These are phyloP conservation scores for Pseudachorutes palmiensis DNA, from an alignment of 1,140 invertebrate species.

Conservation along the genomic window DNA sequence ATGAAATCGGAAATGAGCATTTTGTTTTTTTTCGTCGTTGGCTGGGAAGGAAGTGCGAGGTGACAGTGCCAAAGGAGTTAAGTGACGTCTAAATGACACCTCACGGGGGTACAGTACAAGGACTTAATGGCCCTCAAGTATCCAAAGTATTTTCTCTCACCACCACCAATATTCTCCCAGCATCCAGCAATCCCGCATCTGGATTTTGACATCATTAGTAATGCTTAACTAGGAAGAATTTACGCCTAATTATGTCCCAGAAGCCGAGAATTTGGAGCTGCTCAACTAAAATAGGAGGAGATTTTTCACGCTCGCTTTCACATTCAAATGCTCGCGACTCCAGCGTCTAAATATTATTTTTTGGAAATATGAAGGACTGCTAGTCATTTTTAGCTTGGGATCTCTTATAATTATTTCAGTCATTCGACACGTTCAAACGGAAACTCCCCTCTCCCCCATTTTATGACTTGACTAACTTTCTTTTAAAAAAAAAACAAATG, in stretches of 20 bases:
- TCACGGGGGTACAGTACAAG: conserved; percentile 16
- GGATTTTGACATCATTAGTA: conserved; percentile 36
- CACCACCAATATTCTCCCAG: too few relatives aligned
- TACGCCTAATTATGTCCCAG: conserved; percentile 36
- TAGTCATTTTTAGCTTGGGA: neutral
- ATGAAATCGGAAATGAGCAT: neutral
- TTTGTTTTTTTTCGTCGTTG: neutral
- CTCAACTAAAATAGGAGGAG: neutral
- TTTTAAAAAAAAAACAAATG: too few relatives aligned
- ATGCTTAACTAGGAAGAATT: conserved; percentile 35
- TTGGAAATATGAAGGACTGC: too few relatives aligned
- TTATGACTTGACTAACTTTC: too few relatives aligned
- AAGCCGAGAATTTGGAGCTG: too few relatives aligned
- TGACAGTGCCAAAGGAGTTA: neutral
- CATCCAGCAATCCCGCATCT: conserved; percentile 30
- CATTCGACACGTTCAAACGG: neutral
- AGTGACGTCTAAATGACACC: neutral
- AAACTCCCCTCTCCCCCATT: too few relatives aligned
- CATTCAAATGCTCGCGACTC: neutral
- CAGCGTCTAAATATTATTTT: too few relatives aligned
- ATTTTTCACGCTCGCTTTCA: conserved; percentile 6
- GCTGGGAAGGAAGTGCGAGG: too few relatives aligned
- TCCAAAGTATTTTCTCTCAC: conserved; percentile 32
- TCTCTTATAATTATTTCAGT: neutral
- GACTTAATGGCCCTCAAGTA: conserved; percentile 35